These are phyloP conservation scores for Lithophane ornitopus DNA, from an alignment of 2,888 invertebrate genomes.

Conservation along the genomic window DNA sequence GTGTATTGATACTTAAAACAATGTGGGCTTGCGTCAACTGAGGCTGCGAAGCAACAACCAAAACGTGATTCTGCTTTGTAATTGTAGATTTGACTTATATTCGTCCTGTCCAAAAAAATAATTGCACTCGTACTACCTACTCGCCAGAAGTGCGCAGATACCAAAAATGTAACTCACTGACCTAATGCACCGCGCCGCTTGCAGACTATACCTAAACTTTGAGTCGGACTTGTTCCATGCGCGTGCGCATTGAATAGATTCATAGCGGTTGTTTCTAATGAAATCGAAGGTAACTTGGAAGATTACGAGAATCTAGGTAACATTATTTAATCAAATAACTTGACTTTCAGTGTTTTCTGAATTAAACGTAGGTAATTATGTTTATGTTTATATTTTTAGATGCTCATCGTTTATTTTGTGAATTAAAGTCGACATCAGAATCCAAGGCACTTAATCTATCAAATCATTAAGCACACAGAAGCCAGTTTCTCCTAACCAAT, in stretches of 20 bases:
- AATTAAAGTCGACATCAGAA: constrained; percentile 33
- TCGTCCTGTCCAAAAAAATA: constrained; percentile 69
- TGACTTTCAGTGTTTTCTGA: constrained; percentile 14
- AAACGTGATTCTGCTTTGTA: constrained; percentile 73
- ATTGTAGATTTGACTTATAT: constrained; percentile 78
- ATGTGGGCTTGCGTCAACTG: constrained; percentile 75
- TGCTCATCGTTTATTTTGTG: background rate
- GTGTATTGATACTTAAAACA: constrained; percentile 76
- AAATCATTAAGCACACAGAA: constrained; percentile 54
- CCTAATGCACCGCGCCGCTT: constrained; percentile 51
- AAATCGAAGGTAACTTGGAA: constrained; percentile 56
- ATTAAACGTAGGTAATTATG: background rate
- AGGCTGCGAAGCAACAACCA: constrained; percentile 58
- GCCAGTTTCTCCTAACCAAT: constrained; percentile 55
- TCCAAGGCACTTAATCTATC: constrained; percentile 47
- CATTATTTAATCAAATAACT: constrained; percentile 15
- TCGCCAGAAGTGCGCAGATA: constrained; percentile 14
- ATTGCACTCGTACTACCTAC: constrained; percentile 41
- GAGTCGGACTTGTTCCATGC: constrained; percentile 37
- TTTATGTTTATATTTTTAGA: constrained; percentile 14
- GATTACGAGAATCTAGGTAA: constrained; percentile 30
- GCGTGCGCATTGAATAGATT: constrained; percentile 39
- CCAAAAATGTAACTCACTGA: constrained; percentile 56
- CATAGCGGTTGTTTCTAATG: constrained; percentile 51
- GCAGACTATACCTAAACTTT: constrained; percentile 46